A percentile compares a stretch with the other conserved stretches of the same genome.
Evolutionary conservation across 2,113 vertebrate genomes (phyloP).

Genomic region (Crocuta crocuta): DNA sequence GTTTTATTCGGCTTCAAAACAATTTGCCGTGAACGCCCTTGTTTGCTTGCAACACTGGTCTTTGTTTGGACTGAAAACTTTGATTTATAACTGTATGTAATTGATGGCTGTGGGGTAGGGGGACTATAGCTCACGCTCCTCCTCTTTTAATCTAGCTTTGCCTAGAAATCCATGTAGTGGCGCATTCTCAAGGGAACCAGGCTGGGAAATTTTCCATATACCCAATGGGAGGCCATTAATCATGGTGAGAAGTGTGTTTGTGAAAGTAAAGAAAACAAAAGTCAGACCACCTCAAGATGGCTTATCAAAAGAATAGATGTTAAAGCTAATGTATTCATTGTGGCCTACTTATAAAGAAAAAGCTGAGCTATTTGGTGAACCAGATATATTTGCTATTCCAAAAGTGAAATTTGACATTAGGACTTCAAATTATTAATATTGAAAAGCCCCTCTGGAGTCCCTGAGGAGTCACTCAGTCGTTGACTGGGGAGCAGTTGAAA

Average conservation of each 20-base stretch:
- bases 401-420: conserved; percentile 56
- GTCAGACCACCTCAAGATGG: conserved; percentile 88
- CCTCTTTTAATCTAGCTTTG: conserved; percentile 92
- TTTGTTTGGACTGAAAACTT: conserved; percentile 90
- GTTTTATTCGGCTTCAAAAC: conserved; percentile 88
- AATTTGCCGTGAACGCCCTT: conserved; percentile 89
- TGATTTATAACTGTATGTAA: conserved; percentile 92
- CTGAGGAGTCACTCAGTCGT: not conserved
- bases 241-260: conserved; percentile 88
- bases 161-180: conserved; percentile 88
- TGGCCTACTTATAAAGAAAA: conserved; percentile 69
- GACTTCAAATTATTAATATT: conserved; percentile 15
- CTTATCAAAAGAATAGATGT: conserved; percentile 85
- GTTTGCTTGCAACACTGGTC: conserved; percentile 88
- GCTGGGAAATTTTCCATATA: conserved; percentile 89
- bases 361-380: conserved; percentile 25
- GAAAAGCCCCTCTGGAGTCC: conserved; percentile 14
- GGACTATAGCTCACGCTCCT: conserved; percentile 88
- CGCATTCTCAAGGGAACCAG: conserved; percentile 90
- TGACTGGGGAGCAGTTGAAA: not conserved
- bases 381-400: conserved; percentile 1
- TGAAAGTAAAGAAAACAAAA: conserved; percentile 90
- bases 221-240: conserved; percentile 92
- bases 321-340: conserved; percentile 88
- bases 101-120: conserved; percentile 89